Base-by-base conservation (phyloP, 2,888 invertebrate genomes). In the Hydrotaea diabolus region DNA sequence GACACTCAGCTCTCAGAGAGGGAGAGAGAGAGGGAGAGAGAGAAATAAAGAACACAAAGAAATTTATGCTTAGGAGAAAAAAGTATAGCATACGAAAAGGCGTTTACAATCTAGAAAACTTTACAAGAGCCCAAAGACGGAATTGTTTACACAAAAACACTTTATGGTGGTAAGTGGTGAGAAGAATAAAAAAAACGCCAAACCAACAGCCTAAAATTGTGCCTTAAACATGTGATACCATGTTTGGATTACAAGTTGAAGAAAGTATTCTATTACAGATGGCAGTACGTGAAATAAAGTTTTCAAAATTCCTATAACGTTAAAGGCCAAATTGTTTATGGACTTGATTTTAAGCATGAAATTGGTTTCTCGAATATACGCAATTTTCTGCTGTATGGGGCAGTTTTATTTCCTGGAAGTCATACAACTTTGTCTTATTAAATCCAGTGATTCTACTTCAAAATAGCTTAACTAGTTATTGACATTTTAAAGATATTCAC, bases 131-230 rank as follows among this genome's bases (percentile, higher is more conserved):
- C 3, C 39, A 39, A 39, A 39, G 39, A 39, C 13, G 7, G 39
- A 39, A 49, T 43, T 49, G 49, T 49, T 49, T 49, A n/a, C 49
- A 49, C n/a, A 49, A 49, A 49, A 49, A 49, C 49, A 49, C 49
- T 49, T 49, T n/a, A 49, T 49, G 49, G 49, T 13, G n/a, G 4
- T n/a, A n/a, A 49, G 49, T 49, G n/a, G 49, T 49, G n/a, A 49
- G 49, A n/a, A 15, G 0, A 49, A 49, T n/a, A n/a, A 11, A 3
- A 39, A 39, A 31, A 7, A 2, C 2, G 7, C 31, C 31, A 7
- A n/a, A 31, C 31, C 31, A 7, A 31, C 31, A 31, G 31, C 31
- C 43, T 13, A 13, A 43, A 43, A 43, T 13, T 49, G n/a, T 49
- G 49, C 43, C 9, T 43, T 15, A 13, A n/a, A n/a, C 8, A 49